Evolutionary conservation across 2,113 vertebrate species (phyloP).

Genomic region (Catharus bicknelli): DNA sequence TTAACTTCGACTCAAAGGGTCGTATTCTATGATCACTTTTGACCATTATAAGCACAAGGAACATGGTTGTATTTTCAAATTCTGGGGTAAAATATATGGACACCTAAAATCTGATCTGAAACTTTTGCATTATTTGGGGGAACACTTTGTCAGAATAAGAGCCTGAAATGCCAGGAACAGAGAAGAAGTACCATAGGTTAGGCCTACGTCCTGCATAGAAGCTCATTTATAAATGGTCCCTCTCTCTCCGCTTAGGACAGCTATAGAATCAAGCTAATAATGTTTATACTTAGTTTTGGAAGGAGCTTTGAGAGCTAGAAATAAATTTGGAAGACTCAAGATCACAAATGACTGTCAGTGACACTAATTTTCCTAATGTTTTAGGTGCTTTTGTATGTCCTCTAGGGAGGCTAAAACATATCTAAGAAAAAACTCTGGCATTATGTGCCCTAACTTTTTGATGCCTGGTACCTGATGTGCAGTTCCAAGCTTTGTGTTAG

Average conservation of each 20-base stretch:
- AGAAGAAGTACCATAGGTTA: neutral
- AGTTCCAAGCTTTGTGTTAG: neutral
- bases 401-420: neutral
- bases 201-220: neutral
- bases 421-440: neutral
- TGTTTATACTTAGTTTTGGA: constrained; percentile 41
- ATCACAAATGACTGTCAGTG: neutral
- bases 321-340: constrained; percentile 10
- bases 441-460: neutral
- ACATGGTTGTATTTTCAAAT: neutral
- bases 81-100: neutral
- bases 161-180: neutral
- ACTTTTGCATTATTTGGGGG: neutral
- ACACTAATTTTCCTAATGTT: constrained; percentile 4
- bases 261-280: constrained; percentile 38
- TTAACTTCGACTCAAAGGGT: neutral
- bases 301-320: constrained; percentile 16
- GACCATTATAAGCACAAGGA: neutral
- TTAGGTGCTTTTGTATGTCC: neutral
- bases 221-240: constrained; percentile 21
- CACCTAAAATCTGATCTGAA: neutral
- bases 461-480: rapidly evolving
- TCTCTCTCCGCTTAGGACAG: neutral
- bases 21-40: neutral
- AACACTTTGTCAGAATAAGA: neutral